Evolutionary conservation across 2,888 invertebrate genomes (phyloP).

Genomic region (Abrostola triplasia): DNA sequence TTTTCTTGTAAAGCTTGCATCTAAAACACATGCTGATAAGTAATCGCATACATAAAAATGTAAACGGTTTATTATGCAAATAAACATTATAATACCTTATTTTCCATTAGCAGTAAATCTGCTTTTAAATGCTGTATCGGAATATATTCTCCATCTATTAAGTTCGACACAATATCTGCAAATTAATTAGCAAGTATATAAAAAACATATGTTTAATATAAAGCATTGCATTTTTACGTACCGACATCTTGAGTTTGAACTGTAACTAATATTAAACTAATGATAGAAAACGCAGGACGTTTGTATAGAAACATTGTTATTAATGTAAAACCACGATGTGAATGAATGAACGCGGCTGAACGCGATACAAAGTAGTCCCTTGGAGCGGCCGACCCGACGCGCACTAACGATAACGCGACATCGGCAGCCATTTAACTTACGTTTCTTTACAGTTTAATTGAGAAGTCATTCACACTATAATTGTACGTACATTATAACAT

Average conservation of each 20-base stretch:
- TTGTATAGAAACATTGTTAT: slow-evolving; percentile 29
- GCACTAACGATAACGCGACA: slow-evolving; percentile 41
- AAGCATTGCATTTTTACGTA: slow-evolving; percentile 16
- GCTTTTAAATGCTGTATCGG: slow-evolving; percentile 21
- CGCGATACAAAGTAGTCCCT: slow-evolving; percentile 14
- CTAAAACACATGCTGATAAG: slow-evolving; percentile 26
- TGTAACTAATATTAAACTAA: slow-evolving; percentile 19
- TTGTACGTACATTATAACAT: slow-evolving; percentile 3
- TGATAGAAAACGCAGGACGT: slow-evolving; percentile 14
- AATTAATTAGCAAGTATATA: slow-evolving; percentile 9
- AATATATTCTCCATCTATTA: slow-evolving; percentile 18
- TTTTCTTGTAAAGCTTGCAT: slow-evolving; percentile 29
- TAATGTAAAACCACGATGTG: slow-evolving; percentile 7
- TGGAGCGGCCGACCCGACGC: slow-evolving; percentile 14
- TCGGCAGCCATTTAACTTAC: slow-evolving; percentile 30
- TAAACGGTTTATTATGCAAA: background rate
- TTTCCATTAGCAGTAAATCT: slow-evolving; percentile 20
- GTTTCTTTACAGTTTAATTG: slow-evolving; percentile 34
- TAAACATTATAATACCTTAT: slow-evolving; percentile 21
- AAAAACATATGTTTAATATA: background rate
- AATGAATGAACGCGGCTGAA: slow-evolving; percentile 3
- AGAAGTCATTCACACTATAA: slow-evolving; percentile 32
- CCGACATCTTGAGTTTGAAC: slow-evolving; percentile 31
- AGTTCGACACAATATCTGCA: slow-evolving; percentile 39
- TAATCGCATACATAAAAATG: background rate